Evolutionary conservation across 2,888 invertebrate species (phyloP).

Genomic region (Acanthacorydalis orientalis): DNA sequence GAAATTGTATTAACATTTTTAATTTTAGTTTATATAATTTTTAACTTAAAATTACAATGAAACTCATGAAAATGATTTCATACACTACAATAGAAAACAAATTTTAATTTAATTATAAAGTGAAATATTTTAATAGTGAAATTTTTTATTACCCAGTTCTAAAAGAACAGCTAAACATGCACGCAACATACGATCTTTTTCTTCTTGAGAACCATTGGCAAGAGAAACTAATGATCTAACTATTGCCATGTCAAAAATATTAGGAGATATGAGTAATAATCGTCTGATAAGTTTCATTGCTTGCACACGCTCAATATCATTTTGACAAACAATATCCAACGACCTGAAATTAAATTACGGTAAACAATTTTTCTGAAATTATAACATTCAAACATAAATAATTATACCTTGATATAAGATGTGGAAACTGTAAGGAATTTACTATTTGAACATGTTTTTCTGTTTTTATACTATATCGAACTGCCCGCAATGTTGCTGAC

Average conservation of each 20-base stretch:
- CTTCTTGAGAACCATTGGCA: conserved; percentile 60
- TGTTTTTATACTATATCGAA: conserved; percentile 66
- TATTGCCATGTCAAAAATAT: conserved; percentile 54
- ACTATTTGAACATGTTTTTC: conserved; percentile 64
- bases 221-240: conserved; percentile 69
- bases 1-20: conserved; percentile 4
- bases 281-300: conserved; percentile 70
- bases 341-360: conserved; percentile 37
- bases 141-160: conserved; percentile 56
- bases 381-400: background rate
- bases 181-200: conserved; percentile 67
- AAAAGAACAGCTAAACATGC: conserved; percentile 76
- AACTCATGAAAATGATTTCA: no score
- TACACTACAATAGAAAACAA: no score
- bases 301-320: conserved; percentile 85
- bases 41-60: background rate
- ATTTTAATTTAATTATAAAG: background rate
- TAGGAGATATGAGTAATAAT: conserved; percentile 45
- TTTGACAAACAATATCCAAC: conserved; percentile 75
- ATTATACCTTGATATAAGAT: conserved; percentile 55
- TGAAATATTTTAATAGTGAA: background rate
- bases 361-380: no score
- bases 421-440: conserved; percentile 68
- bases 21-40: background rate
- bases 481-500: conserved; percentile 72